Evolutionary conservation across 2,888 invertebrate species (phyloP).

Genomic region (Xanthorhoe designata): DNA sequence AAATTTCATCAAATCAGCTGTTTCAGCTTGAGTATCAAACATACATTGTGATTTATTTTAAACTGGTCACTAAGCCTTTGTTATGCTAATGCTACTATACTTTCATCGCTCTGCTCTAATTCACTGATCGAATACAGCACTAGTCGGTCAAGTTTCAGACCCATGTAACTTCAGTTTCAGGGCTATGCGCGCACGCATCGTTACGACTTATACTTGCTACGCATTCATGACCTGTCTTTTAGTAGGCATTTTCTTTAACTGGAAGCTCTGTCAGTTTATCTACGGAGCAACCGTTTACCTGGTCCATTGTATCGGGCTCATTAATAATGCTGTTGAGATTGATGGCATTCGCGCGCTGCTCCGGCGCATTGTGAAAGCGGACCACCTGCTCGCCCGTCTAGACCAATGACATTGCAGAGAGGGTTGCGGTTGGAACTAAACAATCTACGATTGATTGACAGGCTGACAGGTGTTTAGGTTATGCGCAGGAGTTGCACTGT

Average conservation of each 20-base stretch:
- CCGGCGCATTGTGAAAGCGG: constrained; percentile 44
- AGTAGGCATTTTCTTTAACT: constrained; percentile 3
- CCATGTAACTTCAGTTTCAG: constrained; percentile 26
- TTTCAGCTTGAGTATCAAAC: neutral
- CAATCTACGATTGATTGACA: constrained; percentile 29
- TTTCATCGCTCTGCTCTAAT: neutral
- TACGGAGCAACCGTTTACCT: constrained; percentile 27
- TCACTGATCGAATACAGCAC: neutral
- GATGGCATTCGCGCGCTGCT: constrained; percentile 37
- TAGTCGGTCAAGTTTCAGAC: constrained; percentile 28
- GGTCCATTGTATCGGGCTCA: constrained; percentile 32
- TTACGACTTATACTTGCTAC: constrained; percentile 6
- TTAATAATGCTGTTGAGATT: constrained; percentile 39
- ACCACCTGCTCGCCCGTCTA: constrained; percentile 39
- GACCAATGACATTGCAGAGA: constrained; percentile 39
- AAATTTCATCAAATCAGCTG: too few relatives aligned
- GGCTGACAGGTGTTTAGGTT: constrained; percentile 20
- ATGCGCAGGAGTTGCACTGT: neutral
- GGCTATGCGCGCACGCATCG: constrained; percentile 22
- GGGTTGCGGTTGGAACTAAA: constrained; percentile 35
- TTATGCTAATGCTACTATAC: neutral
- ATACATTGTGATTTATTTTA: neutral
- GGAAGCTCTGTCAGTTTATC: constrained; percentile 9
- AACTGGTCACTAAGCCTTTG: neutral
- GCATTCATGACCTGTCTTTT: constrained; percentile 1